Percentiles rank a stretch among this genome's conserved stretches.
Conservation (phyloP, 2,888 invertebrate species). For the Morpho deidamia region DNA sequence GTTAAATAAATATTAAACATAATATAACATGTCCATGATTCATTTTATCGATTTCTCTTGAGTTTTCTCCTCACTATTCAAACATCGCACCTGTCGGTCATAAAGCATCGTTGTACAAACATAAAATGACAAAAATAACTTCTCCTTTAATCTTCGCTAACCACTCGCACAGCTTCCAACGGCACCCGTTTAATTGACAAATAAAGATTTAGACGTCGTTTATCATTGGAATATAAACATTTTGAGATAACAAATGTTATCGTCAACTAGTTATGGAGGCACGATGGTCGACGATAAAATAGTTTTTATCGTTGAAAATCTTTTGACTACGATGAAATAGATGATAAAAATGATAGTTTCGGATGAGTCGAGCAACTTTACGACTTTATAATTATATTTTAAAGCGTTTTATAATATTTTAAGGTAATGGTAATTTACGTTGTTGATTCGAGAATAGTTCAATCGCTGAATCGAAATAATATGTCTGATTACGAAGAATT, state of each 20-base stretch:
- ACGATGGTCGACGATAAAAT: not conserved
- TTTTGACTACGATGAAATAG: no score
- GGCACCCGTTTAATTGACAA: constrained; percentile 32
- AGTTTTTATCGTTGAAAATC: no score
- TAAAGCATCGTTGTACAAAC: constrained; percentile 46
- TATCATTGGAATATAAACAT: constrained; percentile 13
- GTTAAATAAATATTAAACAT: no score
- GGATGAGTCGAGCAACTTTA: no score
- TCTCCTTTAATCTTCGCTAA: constrained; percentile 47
- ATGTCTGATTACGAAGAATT: no score
- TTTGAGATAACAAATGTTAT: not conserved
- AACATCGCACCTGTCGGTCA: constrained; percentile 46
- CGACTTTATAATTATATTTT: no score
- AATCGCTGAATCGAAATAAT: no score
- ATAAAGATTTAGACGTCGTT: constrained; percentile 27
- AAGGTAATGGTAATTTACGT: no score
- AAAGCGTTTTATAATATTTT: no score
- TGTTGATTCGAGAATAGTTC: no score
- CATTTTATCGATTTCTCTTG: not conserved
- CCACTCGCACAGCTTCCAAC: constrained; percentile 26
- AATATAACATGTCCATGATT: not conserved
- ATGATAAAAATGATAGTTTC: no score
- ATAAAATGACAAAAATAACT: constrained; percentile 43
- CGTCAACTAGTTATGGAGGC: not conserved
- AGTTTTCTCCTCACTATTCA: constrained; percentile 19